A percentile compares a stretch with the other conserved stretches of the same genome.
Evolutionary conservation across 2,113 vertebrate species (phyloP).

Genomic region (Nesogale talazaci): DNA sequence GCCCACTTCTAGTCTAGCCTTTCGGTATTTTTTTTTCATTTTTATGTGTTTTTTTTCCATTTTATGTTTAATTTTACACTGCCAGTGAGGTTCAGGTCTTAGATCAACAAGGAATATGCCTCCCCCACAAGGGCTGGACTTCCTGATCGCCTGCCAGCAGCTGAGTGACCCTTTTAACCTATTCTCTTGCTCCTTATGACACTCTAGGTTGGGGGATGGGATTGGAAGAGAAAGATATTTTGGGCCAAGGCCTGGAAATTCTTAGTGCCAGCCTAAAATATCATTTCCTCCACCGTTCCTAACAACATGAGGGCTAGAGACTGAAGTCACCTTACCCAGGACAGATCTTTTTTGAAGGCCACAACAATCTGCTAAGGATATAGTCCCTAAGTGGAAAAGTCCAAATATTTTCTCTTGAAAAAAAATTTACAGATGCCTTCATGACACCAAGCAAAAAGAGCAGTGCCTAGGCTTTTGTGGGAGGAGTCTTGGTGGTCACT

Average conservation of each 20-base stretch:
- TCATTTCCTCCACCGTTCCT: background rate
- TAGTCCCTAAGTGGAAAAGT: conserved; percentile 52
- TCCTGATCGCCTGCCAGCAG: conserved; percentile 62
- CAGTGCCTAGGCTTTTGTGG: conserved; percentile 11
- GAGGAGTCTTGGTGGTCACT: background rate
- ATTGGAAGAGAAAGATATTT: conserved; percentile 53
- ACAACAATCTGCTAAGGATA: background rate
- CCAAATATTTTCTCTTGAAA: background rate
- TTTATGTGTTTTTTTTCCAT: conserved; percentile 68
- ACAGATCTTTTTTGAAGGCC: conserved; percentile 44
- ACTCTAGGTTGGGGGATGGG: background rate
- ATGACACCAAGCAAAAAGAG: conserved; percentile 46
- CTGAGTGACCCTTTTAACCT: conserved; percentile 58
- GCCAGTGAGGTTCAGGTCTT: conserved; percentile 68
- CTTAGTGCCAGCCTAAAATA: conserved; percentile 54
- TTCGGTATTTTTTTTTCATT: conserved; percentile 69
- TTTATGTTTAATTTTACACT: conserved; percentile 69
- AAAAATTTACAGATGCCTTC: background rate
- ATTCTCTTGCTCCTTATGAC: conserved; percentile 47
- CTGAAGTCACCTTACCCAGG: conserved; percentile 35
- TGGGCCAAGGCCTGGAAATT: conserved; percentile 55
- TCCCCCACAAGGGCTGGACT: conserved; percentile 57
- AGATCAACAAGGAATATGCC: conserved; percentile 71
- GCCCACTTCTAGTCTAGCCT: background rate
- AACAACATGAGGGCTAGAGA: conserved; percentile 14